Evolutionary conservation across 2,888 invertebrate species (phyloP).

Genomic region (Netelia fuscicornis): DNA sequence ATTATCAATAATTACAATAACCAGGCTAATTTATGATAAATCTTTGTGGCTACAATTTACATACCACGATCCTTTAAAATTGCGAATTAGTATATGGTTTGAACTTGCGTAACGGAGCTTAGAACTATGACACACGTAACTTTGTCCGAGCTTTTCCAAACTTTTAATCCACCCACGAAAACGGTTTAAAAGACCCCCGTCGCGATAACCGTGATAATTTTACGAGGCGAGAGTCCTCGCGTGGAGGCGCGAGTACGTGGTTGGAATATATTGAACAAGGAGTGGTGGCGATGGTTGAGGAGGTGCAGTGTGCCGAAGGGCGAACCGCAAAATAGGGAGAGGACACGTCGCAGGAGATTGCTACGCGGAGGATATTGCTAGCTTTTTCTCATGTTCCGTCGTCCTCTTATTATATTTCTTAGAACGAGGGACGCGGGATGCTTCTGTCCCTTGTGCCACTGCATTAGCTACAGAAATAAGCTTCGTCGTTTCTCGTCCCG

Average conservation of each 20-base stretch:
- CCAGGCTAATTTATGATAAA: too few relatives aligned
- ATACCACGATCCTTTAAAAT: too few relatives aligned
- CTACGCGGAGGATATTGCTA: conserved; percentile 26
- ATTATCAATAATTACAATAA: too few relatives aligned
- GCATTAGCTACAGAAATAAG: conserved; percentile 48
- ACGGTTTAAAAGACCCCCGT: background rate
- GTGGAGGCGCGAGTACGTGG: conserved; percentile 32
- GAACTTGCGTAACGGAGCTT: background rate
- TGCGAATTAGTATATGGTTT: background rate
- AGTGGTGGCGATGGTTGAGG: conserved; percentile 60
- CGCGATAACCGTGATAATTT: conserved; percentile 9
- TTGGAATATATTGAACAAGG: conserved; percentile 72
- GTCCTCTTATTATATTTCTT: conserved; percentile 33
- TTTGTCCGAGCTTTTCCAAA: background rate
- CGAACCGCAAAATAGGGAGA: conserved; percentile 18
- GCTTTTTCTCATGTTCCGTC: conserved; percentile 10
- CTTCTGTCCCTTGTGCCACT: conserved; percentile 12
- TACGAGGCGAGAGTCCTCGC: background rate
- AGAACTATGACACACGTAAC: background rate
- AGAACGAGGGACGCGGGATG: conserved; percentile 8
- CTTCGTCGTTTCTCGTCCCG: conserved; percentile 41
- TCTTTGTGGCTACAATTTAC: too few relatives aligned
- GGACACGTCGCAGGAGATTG: conserved; percentile 38
- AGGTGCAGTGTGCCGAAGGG: conserved; percentile 36
- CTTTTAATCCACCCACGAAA: background rate